These are phyloP conservation scores for Osedax frankpressi DNA, from an alignment of 2,888 invertebrate species.

Conservation along the genomic window DNA sequence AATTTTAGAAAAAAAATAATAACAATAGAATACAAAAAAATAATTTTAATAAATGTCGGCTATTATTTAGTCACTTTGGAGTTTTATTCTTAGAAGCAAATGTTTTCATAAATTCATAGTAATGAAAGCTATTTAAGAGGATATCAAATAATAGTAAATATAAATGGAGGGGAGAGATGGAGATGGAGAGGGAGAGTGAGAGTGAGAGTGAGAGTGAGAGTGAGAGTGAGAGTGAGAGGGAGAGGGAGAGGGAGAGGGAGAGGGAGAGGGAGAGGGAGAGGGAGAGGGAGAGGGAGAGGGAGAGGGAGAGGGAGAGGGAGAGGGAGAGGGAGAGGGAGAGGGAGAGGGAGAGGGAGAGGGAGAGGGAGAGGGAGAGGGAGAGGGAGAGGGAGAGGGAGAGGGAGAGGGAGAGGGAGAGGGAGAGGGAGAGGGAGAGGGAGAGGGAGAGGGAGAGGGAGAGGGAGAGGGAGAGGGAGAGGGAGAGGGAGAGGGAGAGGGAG, in stretches of 20 bases:
- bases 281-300: background rate
- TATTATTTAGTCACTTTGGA: no score
- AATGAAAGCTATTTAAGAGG: no score
- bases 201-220: no score
- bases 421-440: background rate
- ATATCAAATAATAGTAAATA: no score
- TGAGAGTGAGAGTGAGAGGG: background rate
- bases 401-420: background rate
- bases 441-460: background rate
- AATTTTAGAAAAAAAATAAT: no score
- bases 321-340: background rate
- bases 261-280: background rate
- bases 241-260: background rate
- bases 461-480: background rate
- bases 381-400: background rate
- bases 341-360: background rate
- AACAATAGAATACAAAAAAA: no score
- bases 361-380: background rate
- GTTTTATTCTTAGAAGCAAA: no score
- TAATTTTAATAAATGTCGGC: no score
- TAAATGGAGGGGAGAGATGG: no score
- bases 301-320: background rate
- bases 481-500: background rate
- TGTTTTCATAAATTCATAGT: no score
- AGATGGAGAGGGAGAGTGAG: no score